Evolutionary conservation across 2,113 vertebrate species (phyloP).

Genomic region (Ursus arctos): DNA sequence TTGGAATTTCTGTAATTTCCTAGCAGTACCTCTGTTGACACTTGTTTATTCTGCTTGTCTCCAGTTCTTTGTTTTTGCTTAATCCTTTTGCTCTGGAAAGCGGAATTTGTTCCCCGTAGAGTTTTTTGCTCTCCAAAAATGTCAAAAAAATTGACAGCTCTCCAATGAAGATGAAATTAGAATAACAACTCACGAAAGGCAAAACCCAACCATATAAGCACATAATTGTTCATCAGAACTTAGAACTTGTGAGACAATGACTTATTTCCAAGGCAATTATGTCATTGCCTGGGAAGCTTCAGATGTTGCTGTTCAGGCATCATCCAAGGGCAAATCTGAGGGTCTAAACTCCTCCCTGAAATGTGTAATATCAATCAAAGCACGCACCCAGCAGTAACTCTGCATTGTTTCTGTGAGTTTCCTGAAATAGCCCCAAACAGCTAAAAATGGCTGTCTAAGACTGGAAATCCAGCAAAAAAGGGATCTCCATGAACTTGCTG

Average conservation of each 20-base stretch:
- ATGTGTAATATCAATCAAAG: background rate
- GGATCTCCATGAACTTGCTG: background rate
- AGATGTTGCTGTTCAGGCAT: background rate
- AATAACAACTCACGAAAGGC: background rate
- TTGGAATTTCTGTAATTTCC: background rate
- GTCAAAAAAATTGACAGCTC: background rate
- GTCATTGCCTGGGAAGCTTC: background rate
- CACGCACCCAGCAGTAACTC: rapidly evolving
- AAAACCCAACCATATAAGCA: background rate
- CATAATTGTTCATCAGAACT: background rate
- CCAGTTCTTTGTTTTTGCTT: background rate
- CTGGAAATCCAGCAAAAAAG: background rate
- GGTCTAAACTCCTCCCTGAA: background rate
- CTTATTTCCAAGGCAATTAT: background rate
- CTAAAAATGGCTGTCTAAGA: background rate
- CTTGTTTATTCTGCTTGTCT: background rate
- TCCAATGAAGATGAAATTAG: background rate
- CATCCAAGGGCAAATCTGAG: background rate
- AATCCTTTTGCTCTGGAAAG: background rate
- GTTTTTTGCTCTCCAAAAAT: background rate
- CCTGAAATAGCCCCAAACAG: background rate
- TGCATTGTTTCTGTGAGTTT: background rate
- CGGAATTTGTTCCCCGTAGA: background rate
- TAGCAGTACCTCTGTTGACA: background rate
- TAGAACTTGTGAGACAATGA: background rate